Evolutionary conservation across 2,888 invertebrate genomes (phyloP), one percentile per base, ranked within the genome.

Genomic region (Linnaemya tessellans): DNA sequence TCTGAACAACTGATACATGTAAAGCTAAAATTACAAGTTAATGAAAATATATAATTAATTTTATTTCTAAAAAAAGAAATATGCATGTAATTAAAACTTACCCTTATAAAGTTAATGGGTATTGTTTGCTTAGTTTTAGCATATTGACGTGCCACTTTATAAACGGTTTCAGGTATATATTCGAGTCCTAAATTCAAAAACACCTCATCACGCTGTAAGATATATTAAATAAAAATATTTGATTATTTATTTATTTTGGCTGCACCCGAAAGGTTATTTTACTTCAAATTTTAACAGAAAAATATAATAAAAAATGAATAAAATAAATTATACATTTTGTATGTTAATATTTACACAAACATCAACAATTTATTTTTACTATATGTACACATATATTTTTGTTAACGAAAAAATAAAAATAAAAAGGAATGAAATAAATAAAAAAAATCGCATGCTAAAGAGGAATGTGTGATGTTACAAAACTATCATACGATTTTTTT

Each of bases 111-210:
- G 95, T 98, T 97, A 95, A 98, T 97, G 92, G 99, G 99, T 95
- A 99, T 99, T 93, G 98, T 98, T 95, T 99, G 98, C 95, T 99
- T 98, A 94, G 97, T 98, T 96, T 99, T 99, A 95, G 98, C 98
- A 95, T 99, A 99, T 94, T 99, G 98, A 94, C 99, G 96, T 92
- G 99, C 98, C 92, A 99, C 99, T 96, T 99, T 97, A 95, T 99
- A 99, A 94, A 99, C 99, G 91, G 99, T 99, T 95, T 99, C 99
- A 88, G 99, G 99, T 94, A 99, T 99, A 94, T 97, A 99, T 95
- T 99, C 99, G 95, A 99, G 96, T 94, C 99, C 99, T 95, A 99
- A 95, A 95, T 99, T 99, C 95, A 99, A 96, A 96, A 98, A 99
- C 94, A 99, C 98, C 95, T 99, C 99, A 94, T 99, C 99, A 94